Evolutionary conservation across 1,140 invertebrate species (phyloP).

Genomic region (Scaptomyza montana): DNA sequence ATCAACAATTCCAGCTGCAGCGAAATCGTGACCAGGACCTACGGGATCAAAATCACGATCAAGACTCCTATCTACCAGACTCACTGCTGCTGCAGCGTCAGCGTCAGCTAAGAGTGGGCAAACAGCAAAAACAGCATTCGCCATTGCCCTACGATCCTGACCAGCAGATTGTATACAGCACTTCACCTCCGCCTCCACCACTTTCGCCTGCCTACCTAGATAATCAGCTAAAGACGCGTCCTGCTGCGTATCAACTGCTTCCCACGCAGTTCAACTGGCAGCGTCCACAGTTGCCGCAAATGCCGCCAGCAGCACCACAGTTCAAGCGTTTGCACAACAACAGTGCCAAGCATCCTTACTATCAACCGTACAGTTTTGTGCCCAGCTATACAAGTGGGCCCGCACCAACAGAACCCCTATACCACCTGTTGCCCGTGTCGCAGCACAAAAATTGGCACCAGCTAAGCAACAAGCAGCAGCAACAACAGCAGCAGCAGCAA

Average conservation of each 20-base stretch:
- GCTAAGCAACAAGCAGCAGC: conserved; percentile 44
- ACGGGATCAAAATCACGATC: conserved; percentile 80
- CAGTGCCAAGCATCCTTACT: conserved; percentile 40
- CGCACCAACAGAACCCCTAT: conserved; percentile 54
- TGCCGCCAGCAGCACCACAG: conserved; percentile 40
- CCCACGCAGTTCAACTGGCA: conserved; percentile 61
- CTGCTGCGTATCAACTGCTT: conserved; percentile 44
- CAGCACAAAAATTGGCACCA: conserved; percentile 69
- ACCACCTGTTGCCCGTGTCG: conserved; percentile 68
- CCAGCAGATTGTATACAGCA: conserved; percentile 35
- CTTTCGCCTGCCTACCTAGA: conserved; percentile 50
- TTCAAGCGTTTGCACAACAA: conserved; percentile 49
- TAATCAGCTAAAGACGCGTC: conserved; percentile 47
- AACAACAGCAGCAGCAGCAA: conserved; percentile 70
- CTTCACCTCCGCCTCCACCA: conserved; percentile 33
- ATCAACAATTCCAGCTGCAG: conserved; percentile 48
- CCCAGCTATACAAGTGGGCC: conserved; percentile 60
- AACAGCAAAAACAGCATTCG: conserved; percentile 38
- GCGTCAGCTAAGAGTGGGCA: conserved; percentile 50
- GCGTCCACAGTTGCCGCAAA: conserved; percentile 15
- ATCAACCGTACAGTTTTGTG: conserved; percentile 60
- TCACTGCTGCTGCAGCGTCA: conserved; percentile 32
- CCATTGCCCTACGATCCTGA: conserved; percentile 11
- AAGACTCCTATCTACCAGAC: conserved; percentile 82
- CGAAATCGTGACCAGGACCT: conserved; percentile 56